Percentiles rank a stretch among this genome's conserved stretches.
Conservation (phyloP, 2,797 vertebrate genomes). For the Eulemur rubriventer region DNA sequence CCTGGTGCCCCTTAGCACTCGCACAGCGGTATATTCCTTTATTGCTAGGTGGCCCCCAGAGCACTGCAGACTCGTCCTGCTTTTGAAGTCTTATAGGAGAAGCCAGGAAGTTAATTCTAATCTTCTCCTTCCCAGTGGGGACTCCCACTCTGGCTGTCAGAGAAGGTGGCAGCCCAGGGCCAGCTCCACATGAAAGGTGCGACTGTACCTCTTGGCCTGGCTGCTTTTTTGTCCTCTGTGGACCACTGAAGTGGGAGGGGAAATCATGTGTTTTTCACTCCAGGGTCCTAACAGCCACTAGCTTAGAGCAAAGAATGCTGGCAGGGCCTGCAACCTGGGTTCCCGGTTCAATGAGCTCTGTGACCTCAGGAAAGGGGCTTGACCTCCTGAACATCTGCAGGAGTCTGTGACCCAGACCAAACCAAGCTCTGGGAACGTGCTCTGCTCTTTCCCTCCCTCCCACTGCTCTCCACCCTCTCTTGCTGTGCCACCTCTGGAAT, state of each 20-base stretch:
- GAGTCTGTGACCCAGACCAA: background rate
- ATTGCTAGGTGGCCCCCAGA: conserved; percentile 64
- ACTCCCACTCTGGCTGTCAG: background rate
- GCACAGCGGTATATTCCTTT: conserved; percentile 58
- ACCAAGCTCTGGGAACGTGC: background rate
- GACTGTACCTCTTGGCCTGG: background rate
- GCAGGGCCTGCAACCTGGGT: background rate
- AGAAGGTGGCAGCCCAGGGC: background rate
- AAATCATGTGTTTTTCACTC: background rate
- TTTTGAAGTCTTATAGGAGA: conserved; percentile 36
- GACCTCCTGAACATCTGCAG: too few species aligned
- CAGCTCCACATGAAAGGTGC: background rate
- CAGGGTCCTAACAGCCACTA: background rate
- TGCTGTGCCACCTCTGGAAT: background rate
- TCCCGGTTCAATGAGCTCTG: background rate
- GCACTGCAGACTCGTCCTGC: conserved; percentile 52
- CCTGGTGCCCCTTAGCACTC: conserved; percentile 72
- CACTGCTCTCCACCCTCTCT: background rate
- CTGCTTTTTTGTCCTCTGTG: background rate
- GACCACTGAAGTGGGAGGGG: background rate
- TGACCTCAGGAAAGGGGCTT: background rate
- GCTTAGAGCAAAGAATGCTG: background rate
- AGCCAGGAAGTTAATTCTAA: background rate
- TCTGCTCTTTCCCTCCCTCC: too few species aligned
- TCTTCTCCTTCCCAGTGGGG: background rate